phyloP scores from a whole-genome alignment of 2,113 vertebrate genomes.

The Pseudorectes ferrugineus region DNA sequence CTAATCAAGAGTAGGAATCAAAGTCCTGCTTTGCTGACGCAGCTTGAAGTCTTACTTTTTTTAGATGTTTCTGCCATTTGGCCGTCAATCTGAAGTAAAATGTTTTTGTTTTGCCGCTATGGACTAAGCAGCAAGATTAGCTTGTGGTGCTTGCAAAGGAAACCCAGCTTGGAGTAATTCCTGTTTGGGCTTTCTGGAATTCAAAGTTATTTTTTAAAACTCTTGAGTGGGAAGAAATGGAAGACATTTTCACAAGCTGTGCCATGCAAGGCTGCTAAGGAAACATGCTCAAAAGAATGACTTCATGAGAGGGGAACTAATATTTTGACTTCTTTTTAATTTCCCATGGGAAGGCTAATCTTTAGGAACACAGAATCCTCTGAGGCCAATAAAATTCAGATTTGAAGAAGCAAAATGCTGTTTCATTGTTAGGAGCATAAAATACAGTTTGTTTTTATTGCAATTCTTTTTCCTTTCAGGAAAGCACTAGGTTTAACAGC shows the following conservation, averaged over 20 bases:
- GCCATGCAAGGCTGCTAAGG: conserved; percentile 39
- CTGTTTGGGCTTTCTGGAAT: conserved; percentile 72
- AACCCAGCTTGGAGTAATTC: conserved; percentile 65
- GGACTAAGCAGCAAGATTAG: conserved; percentile 28
- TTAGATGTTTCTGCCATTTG: conserved; percentile 52
- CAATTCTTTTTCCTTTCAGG: conserved; percentile 77
- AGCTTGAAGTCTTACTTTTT: conserved; percentile 35
- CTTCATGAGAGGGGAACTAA: conserved; percentile 55
- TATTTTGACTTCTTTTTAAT: conserved; percentile 38
- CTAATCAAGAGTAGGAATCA: conserved; percentile 63
- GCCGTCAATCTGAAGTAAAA: conserved; percentile 23
- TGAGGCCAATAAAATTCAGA: conserved; percentile 66
- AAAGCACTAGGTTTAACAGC: conserved; percentile 69
- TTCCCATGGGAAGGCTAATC: conserved; percentile 77
- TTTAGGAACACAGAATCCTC: conserved; percentile 69
- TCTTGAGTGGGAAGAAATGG: conserved; percentile 51
- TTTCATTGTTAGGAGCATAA: conserved; percentile 67
- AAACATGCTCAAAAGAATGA: conserved; percentile 60
- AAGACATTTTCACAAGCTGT: conserved; percentile 45
- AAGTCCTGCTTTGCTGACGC: conserved; percentile 20
- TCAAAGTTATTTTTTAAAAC: conserved; percentile 53
- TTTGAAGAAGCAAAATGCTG: conserved; percentile 60
- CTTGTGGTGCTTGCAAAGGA: conserved; percentile 50
- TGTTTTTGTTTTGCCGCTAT: conserved; percentile 23
- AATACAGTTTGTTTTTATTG: conserved; percentile 76